Conservation (phyloP, 64 coral and sea anemone species). For the Actinia tenebrosa region DNA sequence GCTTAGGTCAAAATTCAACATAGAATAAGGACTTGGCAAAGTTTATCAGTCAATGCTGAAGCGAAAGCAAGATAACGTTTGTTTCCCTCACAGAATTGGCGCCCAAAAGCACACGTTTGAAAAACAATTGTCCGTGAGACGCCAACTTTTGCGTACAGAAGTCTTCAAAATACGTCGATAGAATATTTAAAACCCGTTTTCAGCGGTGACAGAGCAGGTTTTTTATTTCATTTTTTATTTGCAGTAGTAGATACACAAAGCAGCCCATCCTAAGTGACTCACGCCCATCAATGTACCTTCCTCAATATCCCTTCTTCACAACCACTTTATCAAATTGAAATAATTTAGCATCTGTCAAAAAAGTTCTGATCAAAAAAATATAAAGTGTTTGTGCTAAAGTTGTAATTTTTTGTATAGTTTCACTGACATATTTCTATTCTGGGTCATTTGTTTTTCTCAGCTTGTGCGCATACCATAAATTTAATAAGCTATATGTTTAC, state of each 20-base stretch:
- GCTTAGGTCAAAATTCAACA: background rate
- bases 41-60: background rate
- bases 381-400: too few relatives aligned
- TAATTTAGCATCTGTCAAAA: background rate
- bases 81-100: background rate
- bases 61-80: background rate
- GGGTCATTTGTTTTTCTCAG: too few relatives aligned
- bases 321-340: background rate
- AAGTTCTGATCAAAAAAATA: background rate
- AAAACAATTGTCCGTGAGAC: background rate
- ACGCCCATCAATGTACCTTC: background rate
- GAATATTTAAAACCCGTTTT: background rate
- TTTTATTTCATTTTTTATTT: background rate
- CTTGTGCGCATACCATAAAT: too few relatives aligned
- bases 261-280: background rate
- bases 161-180: background rate
- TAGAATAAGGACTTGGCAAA: background rate
- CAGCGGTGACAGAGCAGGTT: background rate
- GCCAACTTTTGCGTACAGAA: background rate
- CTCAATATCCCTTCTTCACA: background rate
- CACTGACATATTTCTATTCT: too few relatives aligned
- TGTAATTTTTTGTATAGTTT: too few relatives aligned
- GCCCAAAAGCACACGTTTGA: background rate
- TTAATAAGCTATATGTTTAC: too few relatives aligned
- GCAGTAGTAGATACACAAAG: too few relatives aligned